Base-by-base conservation (phyloP, 2,797 vertebrate genomes). In the Lacerta viridis region DNA sequence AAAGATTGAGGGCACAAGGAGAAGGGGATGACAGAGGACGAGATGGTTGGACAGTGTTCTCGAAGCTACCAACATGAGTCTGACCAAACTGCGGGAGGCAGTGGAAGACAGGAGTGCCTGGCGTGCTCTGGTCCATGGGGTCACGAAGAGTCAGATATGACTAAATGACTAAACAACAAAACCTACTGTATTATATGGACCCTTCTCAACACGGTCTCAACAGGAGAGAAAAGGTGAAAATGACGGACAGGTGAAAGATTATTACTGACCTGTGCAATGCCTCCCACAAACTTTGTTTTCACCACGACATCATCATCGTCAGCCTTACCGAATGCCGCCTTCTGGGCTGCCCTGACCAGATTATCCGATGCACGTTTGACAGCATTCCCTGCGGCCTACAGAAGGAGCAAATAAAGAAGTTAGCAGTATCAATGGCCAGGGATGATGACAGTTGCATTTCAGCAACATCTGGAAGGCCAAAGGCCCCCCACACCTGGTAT, bases 311-410 rank as follows among this genome's bases (percentile, higher is more conserved):
- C 98, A 4, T 99, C 98, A 1, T 99, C 99, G 5, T 99, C 99
- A 0, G 97, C 97, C 95, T 99, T 99, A 91, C 99, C 98, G 93
- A 99, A 99, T 0, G 98, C 99, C 7, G 99, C 99, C 95, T 99
- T 99, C 94, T 99, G 99, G 27, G 99, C 99, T 0, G 99, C 99
- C 93, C 98, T 97, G 41, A 99, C 99, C 39, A 99, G 97, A 95
- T 98, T 99, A 97, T 99, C 99, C n/a, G 99, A 99, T 0, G 99
- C 99, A 90, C 99, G 97, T 93, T 99, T 99, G 91, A 99, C 99
- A 29, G 99, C 99, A 13, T 99, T 99, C 55, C 99, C 99, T 61
- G 99, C 99, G 76, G 97, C 98, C 99, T 99, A 11, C 10, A 95
- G 39, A 92, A 80, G 91, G 83, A 90, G 82, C 71, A 90, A 0